Evolutionary conservation across 2,797 vertebrate species (phyloP).

Genomic region (Pseudomugil gertrudae): DNA sequence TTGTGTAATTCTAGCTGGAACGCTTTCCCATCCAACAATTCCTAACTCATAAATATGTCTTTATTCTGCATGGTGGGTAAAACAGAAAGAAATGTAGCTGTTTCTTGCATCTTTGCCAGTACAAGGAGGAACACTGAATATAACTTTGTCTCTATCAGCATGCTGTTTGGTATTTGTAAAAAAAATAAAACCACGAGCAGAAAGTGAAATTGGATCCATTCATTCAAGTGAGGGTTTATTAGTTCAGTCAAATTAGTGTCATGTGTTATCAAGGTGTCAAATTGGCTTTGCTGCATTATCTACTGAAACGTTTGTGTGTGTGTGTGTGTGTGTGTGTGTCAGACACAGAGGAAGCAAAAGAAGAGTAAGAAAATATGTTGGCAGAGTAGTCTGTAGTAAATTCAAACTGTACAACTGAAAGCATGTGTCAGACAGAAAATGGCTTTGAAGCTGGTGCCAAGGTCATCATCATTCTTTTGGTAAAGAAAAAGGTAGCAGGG

Average conservation of each 20-base stretch:
- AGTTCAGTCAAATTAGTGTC: conserved; percentile 12
- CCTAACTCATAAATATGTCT: conserved; percentile 45
- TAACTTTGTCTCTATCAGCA: neutral
- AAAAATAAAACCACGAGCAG: neutral
- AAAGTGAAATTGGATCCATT: conserved; percentile 12
- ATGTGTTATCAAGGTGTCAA: conserved; percentile 31
- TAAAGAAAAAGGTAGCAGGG: conserved; percentile 37
- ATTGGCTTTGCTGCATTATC: conserved; percentile 11
- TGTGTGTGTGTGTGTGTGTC: neutral
- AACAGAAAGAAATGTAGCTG: conserved; percentile 31
- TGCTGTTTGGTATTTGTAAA: conserved; percentile 7
- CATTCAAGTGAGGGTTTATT: conserved; percentile 28
- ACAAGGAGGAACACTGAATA: neutral
- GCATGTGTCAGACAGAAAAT: conserved; percentile 23
- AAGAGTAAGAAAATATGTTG: conserved; percentile 11
- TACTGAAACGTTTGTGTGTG: neutral
- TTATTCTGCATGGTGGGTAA: conserved; percentile 29
- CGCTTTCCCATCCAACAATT: conserved; percentile 29
- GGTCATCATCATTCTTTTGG: conserved; percentile 29
- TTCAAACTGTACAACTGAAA: conserved; percentile 33
- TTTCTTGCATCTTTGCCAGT: conserved; percentile 20
- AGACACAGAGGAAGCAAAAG: neutral
- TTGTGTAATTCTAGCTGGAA: conserved; percentile 45
- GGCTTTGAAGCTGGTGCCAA: conserved; percentile 40
- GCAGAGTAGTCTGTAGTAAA: conserved; percentile 28